Evolutionary conservation across 2,888 invertebrate genomes (phyloP).

Genomic region (Idaea straminata): DNA sequence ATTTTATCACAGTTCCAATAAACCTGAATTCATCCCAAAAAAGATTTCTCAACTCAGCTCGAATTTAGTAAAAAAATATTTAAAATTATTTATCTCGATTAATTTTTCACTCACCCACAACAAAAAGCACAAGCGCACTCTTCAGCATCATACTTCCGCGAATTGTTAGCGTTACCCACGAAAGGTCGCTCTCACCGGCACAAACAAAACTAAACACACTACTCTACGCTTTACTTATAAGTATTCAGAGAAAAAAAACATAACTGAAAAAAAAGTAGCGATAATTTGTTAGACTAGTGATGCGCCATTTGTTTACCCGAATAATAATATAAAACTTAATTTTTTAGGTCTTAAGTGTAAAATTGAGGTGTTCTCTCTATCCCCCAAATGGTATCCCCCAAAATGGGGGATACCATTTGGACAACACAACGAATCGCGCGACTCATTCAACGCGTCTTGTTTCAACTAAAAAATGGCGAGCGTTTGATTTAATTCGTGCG

Average conservation of each 20-base stretch:
- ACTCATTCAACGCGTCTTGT: no score
- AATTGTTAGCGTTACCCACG: not conserved
- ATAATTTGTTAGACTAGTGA: not conserved
- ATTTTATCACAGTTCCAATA: no score
- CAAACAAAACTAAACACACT: not conserved
- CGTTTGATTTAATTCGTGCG: no score
- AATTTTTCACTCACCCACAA: not conserved
- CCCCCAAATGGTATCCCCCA: not conserved
- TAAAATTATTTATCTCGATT: not conserved
- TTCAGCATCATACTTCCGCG: not conserved
- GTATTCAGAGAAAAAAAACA: not conserved
- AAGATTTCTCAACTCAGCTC: no score
- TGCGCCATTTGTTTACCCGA: not conserved
- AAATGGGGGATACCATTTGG: no score
- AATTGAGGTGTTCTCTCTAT: not conserved
- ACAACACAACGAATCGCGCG: no score
- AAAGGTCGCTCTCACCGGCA: not conserved
- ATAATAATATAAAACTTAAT: not conserved
- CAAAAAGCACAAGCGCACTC: not conserved
- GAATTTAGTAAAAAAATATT: no score
- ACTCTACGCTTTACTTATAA: not conserved
- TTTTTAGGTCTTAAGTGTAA: not conserved
- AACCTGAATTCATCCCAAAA: no score
- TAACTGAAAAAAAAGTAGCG: not conserved
- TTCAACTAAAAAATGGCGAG: no score